A percentile compares a stretch with the other conserved stretches of the same genome.
Conservation (phyloP, 2,797 vertebrate species). For the Malurus leucopterus region DNA sequence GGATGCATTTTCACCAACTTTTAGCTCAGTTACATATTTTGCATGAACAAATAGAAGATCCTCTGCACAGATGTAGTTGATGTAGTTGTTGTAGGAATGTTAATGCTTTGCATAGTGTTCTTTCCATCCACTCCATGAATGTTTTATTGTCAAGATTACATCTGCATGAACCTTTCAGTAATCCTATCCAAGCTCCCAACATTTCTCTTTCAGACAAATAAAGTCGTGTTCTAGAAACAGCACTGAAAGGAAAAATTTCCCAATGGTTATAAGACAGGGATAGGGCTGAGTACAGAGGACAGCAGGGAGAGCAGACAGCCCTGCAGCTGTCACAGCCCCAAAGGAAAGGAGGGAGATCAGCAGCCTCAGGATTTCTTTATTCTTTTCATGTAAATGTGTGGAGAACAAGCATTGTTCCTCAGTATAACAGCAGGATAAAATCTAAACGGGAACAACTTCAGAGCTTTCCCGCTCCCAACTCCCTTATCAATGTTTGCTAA, state of each 20-base stretch:
- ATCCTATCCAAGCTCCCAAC: background rate
- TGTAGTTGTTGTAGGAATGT: background rate
- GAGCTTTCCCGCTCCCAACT: background rate
- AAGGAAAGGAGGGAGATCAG: background rate
- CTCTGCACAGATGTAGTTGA: background rate
- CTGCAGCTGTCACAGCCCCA: background rate
- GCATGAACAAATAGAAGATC: background rate
- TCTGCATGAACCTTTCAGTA: background rate
- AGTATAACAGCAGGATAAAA: background rate
- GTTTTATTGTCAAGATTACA: background rate
- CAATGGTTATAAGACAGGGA: background rate
- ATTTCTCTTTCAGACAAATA: background rate
- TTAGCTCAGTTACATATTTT: background rate
- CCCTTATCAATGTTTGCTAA: background rate
- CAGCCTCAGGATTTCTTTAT: background rate
- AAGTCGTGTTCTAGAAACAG: background rate
- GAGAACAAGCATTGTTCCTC: background rate
- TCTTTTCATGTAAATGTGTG: background rate
- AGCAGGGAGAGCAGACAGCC: background rate
- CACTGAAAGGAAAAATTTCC: background rate
- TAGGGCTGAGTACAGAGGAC: background rate
- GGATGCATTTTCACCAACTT: background rate
- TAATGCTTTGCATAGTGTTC: background rate
- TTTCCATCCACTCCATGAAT: background rate
- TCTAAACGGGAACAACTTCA: background rate